Evolutionary conservation across 2,797 vertebrate species (phyloP), one percentile per base, ranked within the genome.

Genomic region (Manis crassicaudata): DNA sequence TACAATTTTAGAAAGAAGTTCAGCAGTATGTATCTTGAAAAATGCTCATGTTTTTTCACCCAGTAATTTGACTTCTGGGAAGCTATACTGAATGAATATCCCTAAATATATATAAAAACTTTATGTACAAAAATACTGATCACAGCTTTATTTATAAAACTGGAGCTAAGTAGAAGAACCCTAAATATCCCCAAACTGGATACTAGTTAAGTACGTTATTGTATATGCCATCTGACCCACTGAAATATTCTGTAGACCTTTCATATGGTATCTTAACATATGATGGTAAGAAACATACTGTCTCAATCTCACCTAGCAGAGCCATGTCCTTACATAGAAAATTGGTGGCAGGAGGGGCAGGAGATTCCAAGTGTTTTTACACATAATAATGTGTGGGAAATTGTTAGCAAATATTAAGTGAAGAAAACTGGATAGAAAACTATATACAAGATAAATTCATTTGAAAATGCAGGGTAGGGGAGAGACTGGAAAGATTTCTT

Each of bases 401-500:
- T 81, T 95, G 29, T 82, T 58, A 70, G 11, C 96, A 94, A 87
- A 90, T 92, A 88, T 20, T 79, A 77, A 95, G 40, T 83, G 58
- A 94, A 92, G 35, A 96, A 92, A 95, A 88, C 25, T 90, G 21
- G 1, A 56, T 80, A 89, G 11, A 87, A 92, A 43, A 80, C 62
- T 32, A 17, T 50, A 72, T 56, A 65, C 62, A 90, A 7, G 32
- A 67, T 79, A 23, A 86, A 27, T 13, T 80, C 46, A 79, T 76
- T 88, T 86, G 27, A 95, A 63, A 92, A 88, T 68, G 37, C 70
- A 92, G 67, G 8, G 37, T 46, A 23, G 23, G 25, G 7, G 27
- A 62, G 77, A 70, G 14, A 75, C 16, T 43, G n/a, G 16, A 50
- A 80, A 50, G 13, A n/a, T 92, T 75, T 80, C 25, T 77, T 84